A percentile compares a stretch with the other conserved stretches of the same genome.
Conservation (phyloP, 2,888 invertebrate species). For the Scrobipalpa atriplicella region DNA sequence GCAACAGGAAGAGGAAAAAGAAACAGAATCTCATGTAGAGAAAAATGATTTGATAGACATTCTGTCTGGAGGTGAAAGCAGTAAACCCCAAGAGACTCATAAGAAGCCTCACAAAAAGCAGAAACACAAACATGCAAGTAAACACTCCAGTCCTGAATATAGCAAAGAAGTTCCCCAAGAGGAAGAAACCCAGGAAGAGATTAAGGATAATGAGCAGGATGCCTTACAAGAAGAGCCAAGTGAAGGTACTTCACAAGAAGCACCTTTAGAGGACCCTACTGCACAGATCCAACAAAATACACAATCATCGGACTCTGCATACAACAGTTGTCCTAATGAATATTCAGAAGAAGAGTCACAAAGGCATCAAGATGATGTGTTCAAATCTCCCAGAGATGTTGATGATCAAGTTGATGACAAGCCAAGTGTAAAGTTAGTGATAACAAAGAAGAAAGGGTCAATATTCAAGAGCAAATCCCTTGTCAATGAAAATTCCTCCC, state of each 20-base stretch:
- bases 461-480: constrained; percentile 93
- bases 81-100: constrained; percentile 41
- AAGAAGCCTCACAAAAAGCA: constrained; percentile 54
- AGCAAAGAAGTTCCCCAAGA: constrained; percentile 40
- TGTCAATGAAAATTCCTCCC: constrained; percentile 84
- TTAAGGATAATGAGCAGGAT: constrained; percentile 39
- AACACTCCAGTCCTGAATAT: constrained; percentile 61
- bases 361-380: constrained; percentile 71
- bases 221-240: constrained; percentile 46
- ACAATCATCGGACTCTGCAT: constrained; percentile 72
- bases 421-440: constrained; percentile 86
- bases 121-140: constrained; percentile 63
- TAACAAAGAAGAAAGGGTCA: constrained; percentile 93
- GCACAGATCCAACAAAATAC: constrained; percentile 58
- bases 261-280: constrained; percentile 56
- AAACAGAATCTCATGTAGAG: constrained; percentile 55
- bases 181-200: constrained; percentile 38
- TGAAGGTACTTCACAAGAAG: constrained; percentile 46
- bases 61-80: constrained; percentile 59
- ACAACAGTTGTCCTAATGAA: constrained; percentile 76
- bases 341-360: constrained; percentile 68
- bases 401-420: constrained; percentile 74
- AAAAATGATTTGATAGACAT: constrained; percentile 67
- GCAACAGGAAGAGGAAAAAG: constrained; percentile 54
- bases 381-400: constrained; percentile 67